Conservation (phyloP, 2,113 vertebrate genomes). For the Halichoeres trimaculatus region DNA sequence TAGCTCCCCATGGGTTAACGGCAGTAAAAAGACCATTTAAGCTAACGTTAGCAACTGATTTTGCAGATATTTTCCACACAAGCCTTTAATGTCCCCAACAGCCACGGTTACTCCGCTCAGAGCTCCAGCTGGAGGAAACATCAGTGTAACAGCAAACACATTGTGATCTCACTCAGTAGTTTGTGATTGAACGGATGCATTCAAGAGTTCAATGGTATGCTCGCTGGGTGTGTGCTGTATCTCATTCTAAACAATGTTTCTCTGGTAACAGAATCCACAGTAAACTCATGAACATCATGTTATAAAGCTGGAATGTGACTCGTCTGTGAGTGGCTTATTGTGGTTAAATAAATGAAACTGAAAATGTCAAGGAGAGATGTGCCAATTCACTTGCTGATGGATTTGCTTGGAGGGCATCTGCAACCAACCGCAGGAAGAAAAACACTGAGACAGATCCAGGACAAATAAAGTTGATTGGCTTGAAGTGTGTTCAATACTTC, state of each 20-base stretch:
- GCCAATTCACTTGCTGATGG: slow-evolving; percentile 54
- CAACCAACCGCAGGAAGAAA: slow-evolving; percentile 46
- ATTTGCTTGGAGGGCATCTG: slow-evolving; percentile 64
- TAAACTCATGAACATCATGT: slow-evolving; percentile 40
- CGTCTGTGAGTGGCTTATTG: slow-evolving; percentile 48
- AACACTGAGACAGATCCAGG: slow-evolving; percentile 56
- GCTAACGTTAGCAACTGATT: slow-evolving; percentile 13
- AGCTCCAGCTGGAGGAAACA: slow-evolving; percentile 37
- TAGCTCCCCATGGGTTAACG: slow-evolving; percentile 15
- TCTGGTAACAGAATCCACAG: slow-evolving; percentile 52
- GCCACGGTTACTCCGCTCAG: not conserved
- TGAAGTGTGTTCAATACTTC: slow-evolving; percentile 52
- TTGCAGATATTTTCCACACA: slow-evolving; percentile 34
- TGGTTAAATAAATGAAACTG: slow-evolving; percentile 59
- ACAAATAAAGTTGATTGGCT: slow-evolving; percentile 58
- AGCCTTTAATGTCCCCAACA: slow-evolving; percentile 16
- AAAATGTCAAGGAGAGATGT: slow-evolving; percentile 48
- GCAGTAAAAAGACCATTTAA: slow-evolving; percentile 3
- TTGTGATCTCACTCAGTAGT: slow-evolving; percentile 45
- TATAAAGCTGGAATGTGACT: slow-evolving; percentile 42
- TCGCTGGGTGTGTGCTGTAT: slow-evolving; percentile 5
- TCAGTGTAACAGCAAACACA: slow-evolving; percentile 30
- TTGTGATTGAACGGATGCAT: slow-evolving; percentile 34
- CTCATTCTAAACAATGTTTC: slow-evolving; percentile 31
- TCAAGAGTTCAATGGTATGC: slow-evolving; percentile 36